A percentile compares a stretch with the other conserved stretches of the same genome.
phyloP scores from a whole-genome alignment of 2,113 vertebrate genomes.

The Leptobrachium leishanense region DNA sequence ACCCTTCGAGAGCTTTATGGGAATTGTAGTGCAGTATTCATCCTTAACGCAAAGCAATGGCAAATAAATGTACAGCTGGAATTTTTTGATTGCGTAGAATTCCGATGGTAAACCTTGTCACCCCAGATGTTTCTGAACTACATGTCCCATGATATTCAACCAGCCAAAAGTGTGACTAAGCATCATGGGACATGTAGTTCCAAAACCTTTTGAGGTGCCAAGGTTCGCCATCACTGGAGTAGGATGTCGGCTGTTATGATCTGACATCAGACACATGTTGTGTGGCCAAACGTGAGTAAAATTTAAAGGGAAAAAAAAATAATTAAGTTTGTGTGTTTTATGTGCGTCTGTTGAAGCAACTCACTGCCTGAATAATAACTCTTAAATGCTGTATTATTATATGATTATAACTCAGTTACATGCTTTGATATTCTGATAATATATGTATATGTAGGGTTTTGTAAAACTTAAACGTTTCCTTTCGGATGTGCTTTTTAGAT shows the following conservation, averaged over 20 bases:
- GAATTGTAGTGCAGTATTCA: too few relatives aligned
- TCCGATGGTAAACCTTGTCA: too few relatives aligned
- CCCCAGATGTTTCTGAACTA: too few relatives aligned
- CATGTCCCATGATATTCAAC: too few relatives aligned
- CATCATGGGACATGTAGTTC: too few relatives aligned
- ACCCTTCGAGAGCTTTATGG: too few relatives aligned
- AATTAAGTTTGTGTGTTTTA: not conserved
- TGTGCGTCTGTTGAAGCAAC: constrained; percentile 21
- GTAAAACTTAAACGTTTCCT: not conserved
- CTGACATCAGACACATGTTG: not conserved
- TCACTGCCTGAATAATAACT: constrained; percentile 43
- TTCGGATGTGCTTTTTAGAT: constrained; percentile 11
- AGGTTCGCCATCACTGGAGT: not conserved
- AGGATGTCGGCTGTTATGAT: not conserved
- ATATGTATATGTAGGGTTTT: not conserved
- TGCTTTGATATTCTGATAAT: not conserved
- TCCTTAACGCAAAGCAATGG: not conserved
- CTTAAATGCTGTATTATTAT: too few relatives aligned
- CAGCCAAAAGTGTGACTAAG: too few relatives aligned
- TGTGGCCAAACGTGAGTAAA: not conserved
- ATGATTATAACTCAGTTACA: too few relatives aligned
- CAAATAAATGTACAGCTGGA: not conserved
- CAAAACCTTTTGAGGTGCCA: too few relatives aligned
- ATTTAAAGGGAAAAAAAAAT: constrained; percentile 7
- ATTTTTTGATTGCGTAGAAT: too few relatives aligned